Conservation (phyloP, 2,797 vertebrate species). For the Phylloscopus collybita region DNA sequence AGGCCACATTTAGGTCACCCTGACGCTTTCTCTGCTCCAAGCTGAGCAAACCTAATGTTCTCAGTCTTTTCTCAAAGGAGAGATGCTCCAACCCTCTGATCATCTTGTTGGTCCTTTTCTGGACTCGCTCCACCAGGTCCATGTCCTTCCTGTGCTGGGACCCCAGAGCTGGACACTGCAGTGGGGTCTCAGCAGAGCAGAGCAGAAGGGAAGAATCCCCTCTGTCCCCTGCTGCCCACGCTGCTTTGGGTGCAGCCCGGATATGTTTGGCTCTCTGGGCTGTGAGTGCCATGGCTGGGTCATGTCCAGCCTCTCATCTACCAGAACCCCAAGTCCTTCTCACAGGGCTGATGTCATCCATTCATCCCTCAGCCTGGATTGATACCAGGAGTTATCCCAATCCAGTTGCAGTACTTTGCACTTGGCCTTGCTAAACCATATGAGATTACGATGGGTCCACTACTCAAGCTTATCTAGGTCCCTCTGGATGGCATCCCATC, state of each 20-base stretch:
- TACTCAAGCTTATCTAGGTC: accelerated
- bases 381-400: accelerated
- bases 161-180: not conserved
- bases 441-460: not conserved
- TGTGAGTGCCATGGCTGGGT: not conserved
- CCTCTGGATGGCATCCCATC: not conserved
- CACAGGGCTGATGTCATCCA: accelerated
- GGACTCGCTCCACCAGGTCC: not conserved
- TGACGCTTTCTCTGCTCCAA: not conserved
- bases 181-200: accelerated
- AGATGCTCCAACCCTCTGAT: not conserved
- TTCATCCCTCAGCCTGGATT: not conserved
- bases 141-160: not conserved
- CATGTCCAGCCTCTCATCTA: not conserved
- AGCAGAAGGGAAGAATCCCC: not conserved
- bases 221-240: not conserved
- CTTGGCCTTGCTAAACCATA: accelerated
- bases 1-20: not conserved
- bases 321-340: not conserved
- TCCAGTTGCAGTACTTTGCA: too few species aligned
- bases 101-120: not conserved
- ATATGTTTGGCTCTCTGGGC: not conserved
- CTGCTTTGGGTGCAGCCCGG: not conserved
- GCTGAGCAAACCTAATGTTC: not conserved
- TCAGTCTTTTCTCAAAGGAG: not conserved